Conservation (phyloP, 2,113 vertebrate species). For the Alethe diademata region DNA sequence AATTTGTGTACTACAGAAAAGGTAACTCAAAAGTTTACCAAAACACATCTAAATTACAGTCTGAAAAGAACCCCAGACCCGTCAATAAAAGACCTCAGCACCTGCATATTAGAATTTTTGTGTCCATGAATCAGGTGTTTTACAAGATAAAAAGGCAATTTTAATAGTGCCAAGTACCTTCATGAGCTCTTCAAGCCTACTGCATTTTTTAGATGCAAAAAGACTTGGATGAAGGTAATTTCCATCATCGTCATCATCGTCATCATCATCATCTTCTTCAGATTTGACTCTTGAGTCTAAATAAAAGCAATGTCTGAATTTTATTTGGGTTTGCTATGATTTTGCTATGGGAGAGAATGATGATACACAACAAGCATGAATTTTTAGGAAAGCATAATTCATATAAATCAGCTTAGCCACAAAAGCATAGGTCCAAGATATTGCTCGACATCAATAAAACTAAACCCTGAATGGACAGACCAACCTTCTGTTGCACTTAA, state of each 20-base stretch:
- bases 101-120: neutral
- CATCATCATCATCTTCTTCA: slow-evolving; percentile 67
- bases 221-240: slow-evolving; percentile 95
- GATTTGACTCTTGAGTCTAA: slow-evolving; percentile 54
- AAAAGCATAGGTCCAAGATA: neutral
- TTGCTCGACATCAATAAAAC: neutral
- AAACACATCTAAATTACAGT: neutral
- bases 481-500: neutral
- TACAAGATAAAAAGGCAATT: neutral
- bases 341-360: neutral
- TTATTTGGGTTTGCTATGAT: neutral
- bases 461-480: neutral
- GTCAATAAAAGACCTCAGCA: neutral
- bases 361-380: neutral
- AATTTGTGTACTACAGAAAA: neutral
- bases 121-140: neutral
- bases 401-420: neutral
- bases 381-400: neutral
- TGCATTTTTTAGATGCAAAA: slow-evolving; percentile 90
- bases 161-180: slow-evolving; percentile 69
- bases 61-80: neutral
- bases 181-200: slow-evolving; percentile 91
- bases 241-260: slow-evolving; percentile 82
- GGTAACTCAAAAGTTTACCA: neutral
- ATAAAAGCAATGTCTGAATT: neutral